These are phyloP conservation scores for Petrocephalus zakoni DNA, from an alignment of 2,113 vertebrate species.

Conservation along the genomic window DNA sequence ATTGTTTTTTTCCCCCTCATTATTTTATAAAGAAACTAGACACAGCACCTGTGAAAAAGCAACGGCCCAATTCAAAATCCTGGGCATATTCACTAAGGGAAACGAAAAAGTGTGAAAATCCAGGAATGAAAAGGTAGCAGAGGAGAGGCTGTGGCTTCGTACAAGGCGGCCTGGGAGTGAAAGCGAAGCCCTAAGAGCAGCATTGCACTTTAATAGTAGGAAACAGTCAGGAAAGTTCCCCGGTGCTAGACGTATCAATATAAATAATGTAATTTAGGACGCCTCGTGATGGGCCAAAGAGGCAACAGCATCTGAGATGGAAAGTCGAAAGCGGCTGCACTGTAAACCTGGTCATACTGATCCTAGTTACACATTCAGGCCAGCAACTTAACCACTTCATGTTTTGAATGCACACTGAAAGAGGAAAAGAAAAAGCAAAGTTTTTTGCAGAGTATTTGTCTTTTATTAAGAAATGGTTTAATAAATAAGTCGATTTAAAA, in stretches of 20 bases:
- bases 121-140: neutral
- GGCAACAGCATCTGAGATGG: neutral
- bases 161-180: neutral
- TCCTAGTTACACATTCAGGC: neutral
- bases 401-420: neutral
- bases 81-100: neutral
- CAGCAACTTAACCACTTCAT: neutral
- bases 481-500: constrained; percentile 14
- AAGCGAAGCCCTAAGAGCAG: neutral
- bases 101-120: neutral
- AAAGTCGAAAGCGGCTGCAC: neutral
- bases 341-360: neutral
- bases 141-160: neutral
- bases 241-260: neutral
- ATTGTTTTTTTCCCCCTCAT: neutral
- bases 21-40: neutral
- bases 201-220: neutral
- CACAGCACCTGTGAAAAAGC: neutral
- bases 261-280: neutral
- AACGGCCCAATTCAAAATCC: neutral
- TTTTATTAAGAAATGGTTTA: constrained; percentile 17
- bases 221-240: neutral
- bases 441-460: neutral
- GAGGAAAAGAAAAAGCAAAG: neutral
- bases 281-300: neutral